Evolutionary conservation across 2,797 vertebrate genomes (phyloP).

Genomic region (Anguilla obscura): DNA sequence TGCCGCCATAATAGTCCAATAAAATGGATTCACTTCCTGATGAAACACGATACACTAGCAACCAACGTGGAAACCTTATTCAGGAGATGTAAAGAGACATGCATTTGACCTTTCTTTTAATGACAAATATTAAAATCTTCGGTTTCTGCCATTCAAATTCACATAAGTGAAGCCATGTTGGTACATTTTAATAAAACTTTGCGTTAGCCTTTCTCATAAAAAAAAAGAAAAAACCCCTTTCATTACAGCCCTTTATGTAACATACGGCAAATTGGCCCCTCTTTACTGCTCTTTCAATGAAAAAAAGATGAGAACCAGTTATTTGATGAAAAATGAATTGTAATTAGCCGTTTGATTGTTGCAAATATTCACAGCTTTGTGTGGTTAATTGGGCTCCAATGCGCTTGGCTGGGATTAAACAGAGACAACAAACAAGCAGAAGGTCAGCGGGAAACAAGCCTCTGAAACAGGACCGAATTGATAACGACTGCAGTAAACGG

Average conservation of each 20-base stretch:
- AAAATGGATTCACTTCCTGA: background rate
- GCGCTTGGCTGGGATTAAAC: conserved; percentile 52
- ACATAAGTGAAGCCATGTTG: background rate
- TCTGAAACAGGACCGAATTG: conserved; percentile 45
- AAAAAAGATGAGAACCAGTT: conserved; percentile 35
- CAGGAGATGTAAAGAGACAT: no score
- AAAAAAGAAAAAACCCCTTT: background rate
- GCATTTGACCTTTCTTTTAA: background rate
- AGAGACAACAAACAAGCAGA: conserved; percentile 54
- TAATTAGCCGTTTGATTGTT: conserved; percentile 64
- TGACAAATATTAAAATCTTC: background rate
- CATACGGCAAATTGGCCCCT: conserved; percentile 28
- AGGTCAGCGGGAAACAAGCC: conserved; percentile 44
- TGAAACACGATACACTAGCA: background rate
- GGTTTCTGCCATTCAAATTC: background rate
- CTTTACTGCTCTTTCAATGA: conserved; percentile 46
- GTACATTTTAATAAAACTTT: background rate
- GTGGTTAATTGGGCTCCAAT: conserved; percentile 52
- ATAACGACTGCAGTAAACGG: background rate
- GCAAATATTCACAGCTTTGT: conserved; percentile 63
- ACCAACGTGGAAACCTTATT: background rate
- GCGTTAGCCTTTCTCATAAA: background rate
- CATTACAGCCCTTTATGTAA: background rate
- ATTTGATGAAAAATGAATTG: conserved; percentile 67
- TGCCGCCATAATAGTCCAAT: background rate